Base-by-base conservation (phyloP, 1,140 invertebrate genomes). In the Hyposmocoma kahamanoa region DNA sequence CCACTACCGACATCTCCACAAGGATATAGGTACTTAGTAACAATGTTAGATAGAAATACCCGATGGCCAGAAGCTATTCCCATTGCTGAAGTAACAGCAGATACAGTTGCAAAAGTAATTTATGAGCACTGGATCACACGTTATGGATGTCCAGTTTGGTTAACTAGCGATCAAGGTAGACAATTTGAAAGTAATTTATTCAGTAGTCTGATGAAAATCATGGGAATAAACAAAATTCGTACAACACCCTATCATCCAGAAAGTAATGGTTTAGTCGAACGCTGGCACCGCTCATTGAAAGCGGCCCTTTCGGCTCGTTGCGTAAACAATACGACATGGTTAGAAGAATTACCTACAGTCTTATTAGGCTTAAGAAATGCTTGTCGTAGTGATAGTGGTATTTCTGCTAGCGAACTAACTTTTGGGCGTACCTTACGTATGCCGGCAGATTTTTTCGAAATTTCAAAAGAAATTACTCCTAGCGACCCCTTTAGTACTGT, bases 1-100 rank as follows among this genome's bases (percentile, higher is more conserved):
- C 86, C 76, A 0, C 41, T 89, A 1, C 77, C 85, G 20, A 22
- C 34, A 4, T 60, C 30, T n/a, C 20, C 19, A 22, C 20, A 72
- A 9, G 74, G 67, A 4, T 62, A 44, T 53, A n/a, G 53, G 5
- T 84, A 86, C 49, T 50, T 67, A 2, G 47, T 88, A 0, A 89
- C 87, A 0, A 53, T 62, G 1, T 75, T 87, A 1, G 86, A 88
- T 48, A 36, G 72, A 19, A 87, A 65, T 47, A 83, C 87, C 2
- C 47, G 77, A n/a, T 89, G 79, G 81, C 78, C 72, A 0, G 84
- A 86, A 59, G 72, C 75, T 2, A 46, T 78, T 6, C 87, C 86
- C 1, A 24, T 87, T 0, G 20, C 43, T 10, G 72, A 87, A 79
- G 73, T 1, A 57, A 6, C 62, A 6, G 75, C 79, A 8, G 46